phyloP scores from a whole-genome alignment of 2,797 vertebrate species.

The Lepus townsendii region DNA sequence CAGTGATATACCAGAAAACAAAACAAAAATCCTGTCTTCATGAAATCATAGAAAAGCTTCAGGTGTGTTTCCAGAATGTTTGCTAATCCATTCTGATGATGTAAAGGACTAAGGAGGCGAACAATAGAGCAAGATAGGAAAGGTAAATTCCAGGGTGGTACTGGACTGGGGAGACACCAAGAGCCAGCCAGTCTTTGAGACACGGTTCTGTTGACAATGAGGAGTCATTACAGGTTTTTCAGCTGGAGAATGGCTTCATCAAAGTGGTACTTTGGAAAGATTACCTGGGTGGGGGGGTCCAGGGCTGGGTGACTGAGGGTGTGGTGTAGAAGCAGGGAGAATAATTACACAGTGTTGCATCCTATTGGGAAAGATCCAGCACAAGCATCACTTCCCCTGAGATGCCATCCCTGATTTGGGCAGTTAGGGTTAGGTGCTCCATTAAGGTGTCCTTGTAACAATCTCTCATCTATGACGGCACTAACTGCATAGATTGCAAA shows the following conservation, averaged over 20 bases:
- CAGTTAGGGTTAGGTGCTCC: not conserved
- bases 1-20: not conserved
- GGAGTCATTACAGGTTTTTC: constrained; percentile 60
- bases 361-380: constrained; percentile 40
- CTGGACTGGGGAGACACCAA: not conserved
- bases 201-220: constrained; percentile 38
- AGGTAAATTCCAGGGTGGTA: not conserved
- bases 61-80: not conserved
- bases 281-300: constrained; percentile 26
- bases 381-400: not conserved
- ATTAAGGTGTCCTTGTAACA: not conserved
- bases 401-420: not conserved
- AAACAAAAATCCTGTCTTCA: constrained; percentile 55
- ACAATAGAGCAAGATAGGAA: not conserved
- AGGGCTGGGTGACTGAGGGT: constrained; percentile 51
- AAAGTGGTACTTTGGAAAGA: constrained; percentile 37
- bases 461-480: not conserved
- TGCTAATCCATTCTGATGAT: not conserved
- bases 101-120: not conserved
- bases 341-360: not conserved
- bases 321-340: constrained; percentile 51
- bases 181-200: not conserved
- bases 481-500: not conserved
- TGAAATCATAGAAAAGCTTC: constrained; percentile 23
- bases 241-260: constrained; percentile 47